phyloP scores from a whole-genome alignment of 2,888 invertebrate species.

The Ryuthela nishihirai region DNA sequence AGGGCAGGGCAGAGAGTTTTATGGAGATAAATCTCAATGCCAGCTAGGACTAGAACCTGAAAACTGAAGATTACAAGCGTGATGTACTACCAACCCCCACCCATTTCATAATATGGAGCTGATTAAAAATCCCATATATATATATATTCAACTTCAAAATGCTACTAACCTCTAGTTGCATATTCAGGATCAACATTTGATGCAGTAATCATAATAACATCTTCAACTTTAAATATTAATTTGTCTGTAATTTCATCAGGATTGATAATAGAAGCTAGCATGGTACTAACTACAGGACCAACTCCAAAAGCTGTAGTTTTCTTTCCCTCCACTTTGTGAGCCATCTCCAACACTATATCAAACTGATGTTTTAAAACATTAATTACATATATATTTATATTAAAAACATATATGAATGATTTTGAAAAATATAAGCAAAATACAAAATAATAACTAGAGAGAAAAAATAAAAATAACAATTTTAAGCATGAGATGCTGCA shows the following conservation, averaged over 20 bases:
- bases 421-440: too few species aligned
- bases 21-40: too few species aligned
- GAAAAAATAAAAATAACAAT: too few species aligned
- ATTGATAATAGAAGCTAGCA: conserved; percentile 14
- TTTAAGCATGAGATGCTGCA: too few species aligned
- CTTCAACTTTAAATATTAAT: conserved; percentile 74
- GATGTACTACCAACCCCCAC: background rate
- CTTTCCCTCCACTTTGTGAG: conserved; percentile 67
- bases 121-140: too few species aligned
- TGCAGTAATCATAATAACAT: conserved; percentile 77
- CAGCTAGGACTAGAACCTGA: too few species aligned
- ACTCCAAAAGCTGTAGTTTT: conserved; percentile 19
- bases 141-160: background rate
- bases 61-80: background rate
- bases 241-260: conserved; percentile 71
- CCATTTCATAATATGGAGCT: too few species aligned
- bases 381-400: too few species aligned
- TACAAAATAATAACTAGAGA: too few species aligned
- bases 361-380: too few species aligned
- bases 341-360: conserved; percentile 83
- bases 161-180: conserved; percentile 67
- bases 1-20: too few species aligned
- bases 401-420: too few species aligned
- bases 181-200: conserved; percentile 83
- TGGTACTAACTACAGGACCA: conserved; percentile 37